These are phyloP conservation scores for Drosophila heteroneura DNA, from an alignment of 2,888 invertebrate species.

Conservation along the genomic window DNA sequence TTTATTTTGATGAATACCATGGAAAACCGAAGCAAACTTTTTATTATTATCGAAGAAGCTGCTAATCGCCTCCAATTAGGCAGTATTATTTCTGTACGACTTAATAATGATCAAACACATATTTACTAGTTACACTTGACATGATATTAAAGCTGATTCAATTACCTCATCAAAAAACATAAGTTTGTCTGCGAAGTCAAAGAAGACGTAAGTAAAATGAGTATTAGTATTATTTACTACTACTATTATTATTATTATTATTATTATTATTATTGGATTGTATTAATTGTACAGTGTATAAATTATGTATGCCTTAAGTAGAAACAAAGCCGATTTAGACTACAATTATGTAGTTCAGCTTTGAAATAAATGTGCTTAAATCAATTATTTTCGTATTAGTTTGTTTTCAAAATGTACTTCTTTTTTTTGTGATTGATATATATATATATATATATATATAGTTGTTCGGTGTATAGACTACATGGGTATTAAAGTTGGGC, in stretches of 20 bases:
- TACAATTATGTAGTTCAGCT: not conserved
- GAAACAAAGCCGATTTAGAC: not conserved
- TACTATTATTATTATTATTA: not conserved
- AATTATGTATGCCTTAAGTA: not conserved
- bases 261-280: not conserved
- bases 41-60: not conserved
- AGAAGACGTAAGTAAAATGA: not conserved
- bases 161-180: not conserved
- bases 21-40: not conserved
- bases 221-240: not conserved
- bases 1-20: not conserved
- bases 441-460: no score
- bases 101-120: not conserved
- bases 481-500: not conserved
- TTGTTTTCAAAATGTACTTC: not conserved
- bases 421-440: not conserved
- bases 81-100: not conserved
- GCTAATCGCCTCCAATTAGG: not conserved
- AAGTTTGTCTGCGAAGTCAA: not conserved
- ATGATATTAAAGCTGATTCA: no score
- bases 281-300: not conserved
- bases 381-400: not conserved
- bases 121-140: no score
- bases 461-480: conserved; percentile 1
- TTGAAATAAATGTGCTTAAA: not conserved